phyloP scores from a whole-genome alignment of 2,113 vertebrate genomes.

The Dermatemys mawii region DNA sequence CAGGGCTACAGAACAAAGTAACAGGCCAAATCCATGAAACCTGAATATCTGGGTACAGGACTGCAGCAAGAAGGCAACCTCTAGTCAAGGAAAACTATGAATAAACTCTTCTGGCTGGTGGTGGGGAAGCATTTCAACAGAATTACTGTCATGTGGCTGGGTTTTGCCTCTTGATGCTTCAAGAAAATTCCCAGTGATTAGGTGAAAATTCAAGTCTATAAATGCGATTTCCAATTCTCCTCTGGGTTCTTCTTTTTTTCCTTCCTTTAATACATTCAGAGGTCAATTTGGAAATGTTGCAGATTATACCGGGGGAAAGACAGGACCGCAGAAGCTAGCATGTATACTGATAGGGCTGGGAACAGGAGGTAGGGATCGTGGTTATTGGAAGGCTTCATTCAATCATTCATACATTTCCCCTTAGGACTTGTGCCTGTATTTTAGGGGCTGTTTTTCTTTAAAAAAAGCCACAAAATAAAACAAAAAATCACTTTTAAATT shows the following conservation, averaged over 20 bases:
- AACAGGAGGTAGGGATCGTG: neutral
- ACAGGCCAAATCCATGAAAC: neutral
- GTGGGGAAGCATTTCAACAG: conserved; percentile 12
- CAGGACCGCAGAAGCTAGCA: neutral
- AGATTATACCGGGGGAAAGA: neutral
- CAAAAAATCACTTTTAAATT: neutral
- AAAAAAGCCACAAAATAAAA: neutral
- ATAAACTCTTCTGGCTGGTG: neutral
- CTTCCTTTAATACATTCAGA: neutral
- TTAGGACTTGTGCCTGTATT: neutral
- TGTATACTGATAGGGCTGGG: neutral
- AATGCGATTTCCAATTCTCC: neutral
- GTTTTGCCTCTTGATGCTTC: neutral
- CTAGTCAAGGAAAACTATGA: neutral
- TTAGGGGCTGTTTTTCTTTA: conserved; percentile 20
- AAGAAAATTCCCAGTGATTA: neutral
- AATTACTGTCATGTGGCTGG: neutral
- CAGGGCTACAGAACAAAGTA: neutral
- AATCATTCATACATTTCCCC: neutral
- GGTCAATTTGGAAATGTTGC: neutral
- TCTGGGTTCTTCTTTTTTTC: neutral
- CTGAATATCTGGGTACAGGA: neutral
- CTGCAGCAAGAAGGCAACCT: neutral
- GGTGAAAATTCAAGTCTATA: conserved; percentile 13
- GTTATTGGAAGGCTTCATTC: neutral